Evolutionary conservation across 1,140 invertebrate genomes (phyloP).

Genomic region (Scaptomyza graminum): DNA sequence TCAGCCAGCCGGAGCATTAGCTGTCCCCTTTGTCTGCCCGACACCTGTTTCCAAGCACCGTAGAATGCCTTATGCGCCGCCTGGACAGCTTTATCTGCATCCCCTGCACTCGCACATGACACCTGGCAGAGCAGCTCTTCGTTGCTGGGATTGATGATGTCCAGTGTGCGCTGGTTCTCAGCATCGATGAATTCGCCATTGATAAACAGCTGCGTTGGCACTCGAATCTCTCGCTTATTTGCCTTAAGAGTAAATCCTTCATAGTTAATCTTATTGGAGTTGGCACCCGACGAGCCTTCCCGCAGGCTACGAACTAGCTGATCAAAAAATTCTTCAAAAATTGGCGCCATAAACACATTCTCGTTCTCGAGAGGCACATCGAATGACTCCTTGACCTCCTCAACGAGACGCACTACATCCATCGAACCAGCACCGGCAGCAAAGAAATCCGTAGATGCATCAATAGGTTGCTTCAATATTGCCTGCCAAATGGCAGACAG

Average conservation of each 20-base stretch:
- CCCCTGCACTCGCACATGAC: slow-evolving; percentile 89
- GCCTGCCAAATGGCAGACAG: slow-evolving; percentile 91
- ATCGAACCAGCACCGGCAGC: slow-evolving; percentile 96
- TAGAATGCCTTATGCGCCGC: slow-evolving; percentile 94
- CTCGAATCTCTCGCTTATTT: slow-evolving; percentile 93
- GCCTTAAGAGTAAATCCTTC: slow-evolving; percentile 90
- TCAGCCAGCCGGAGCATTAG: slow-evolving; percentile 93
- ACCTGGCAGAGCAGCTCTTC: slow-evolving; percentile 92
- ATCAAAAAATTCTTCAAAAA: slow-evolving; percentile 91
- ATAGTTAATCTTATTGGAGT: slow-evolving; percentile 85
- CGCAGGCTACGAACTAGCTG: slow-evolving; percentile 71
- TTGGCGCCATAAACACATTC: slow-evolving; percentile 96
- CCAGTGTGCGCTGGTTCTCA: slow-evolving; percentile 87
- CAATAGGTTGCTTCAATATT: slow-evolving; percentile 92
- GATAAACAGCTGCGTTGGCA: slow-evolving; percentile 95
- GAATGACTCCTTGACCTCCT: slow-evolving; percentile 94
- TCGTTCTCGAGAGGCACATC: slow-evolving; percentile 92
- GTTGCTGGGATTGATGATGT: slow-evolving; percentile 93
- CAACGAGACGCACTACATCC: slow-evolving; percentile 97
- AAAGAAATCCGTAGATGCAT: slow-evolving; percentile 95
- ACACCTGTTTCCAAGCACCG: slow-evolving; percentile 95
- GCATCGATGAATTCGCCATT: slow-evolving; percentile 95
- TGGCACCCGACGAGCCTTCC: slow-evolving; percentile 46
- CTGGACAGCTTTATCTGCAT: slow-evolving; percentile 94
- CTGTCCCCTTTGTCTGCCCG: slow-evolving; percentile 91